Conservation (phyloP, 2,888 invertebrate species). For the Euproctis similis region DNA sequence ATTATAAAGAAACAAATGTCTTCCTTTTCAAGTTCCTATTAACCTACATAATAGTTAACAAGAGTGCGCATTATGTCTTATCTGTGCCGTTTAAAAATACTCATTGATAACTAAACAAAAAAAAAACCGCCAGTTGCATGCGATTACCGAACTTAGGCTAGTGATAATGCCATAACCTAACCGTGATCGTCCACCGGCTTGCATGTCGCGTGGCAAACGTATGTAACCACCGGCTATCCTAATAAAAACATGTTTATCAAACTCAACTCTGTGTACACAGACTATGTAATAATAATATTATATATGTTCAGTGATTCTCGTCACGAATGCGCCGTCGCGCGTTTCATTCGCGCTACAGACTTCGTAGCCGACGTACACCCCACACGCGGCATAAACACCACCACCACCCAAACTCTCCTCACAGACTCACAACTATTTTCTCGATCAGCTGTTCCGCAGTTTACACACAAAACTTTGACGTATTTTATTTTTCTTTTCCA, state of each 20-base stretch:
- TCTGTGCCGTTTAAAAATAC: no score
- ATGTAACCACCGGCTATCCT: constrained; percentile 54
- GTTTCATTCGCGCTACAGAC: constrained; percentile 66
- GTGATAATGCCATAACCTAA: constrained; percentile 40
- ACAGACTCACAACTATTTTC: constrained; percentile 39
- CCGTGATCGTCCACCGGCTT: constrained; percentile 50
- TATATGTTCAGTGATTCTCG: constrained; percentile 53
- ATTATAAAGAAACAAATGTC: no score
- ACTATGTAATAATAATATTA: no score
- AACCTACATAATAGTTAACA: no score
- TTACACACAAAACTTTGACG: constrained; percentile 26
- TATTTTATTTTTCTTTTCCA: constrained; percentile 37
- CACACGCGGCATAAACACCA: no score
- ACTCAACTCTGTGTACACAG: constrained; percentile 41
- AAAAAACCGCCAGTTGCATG: no score
- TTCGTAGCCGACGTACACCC: constrained; percentile 50
- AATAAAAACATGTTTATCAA: constrained; percentile 56
- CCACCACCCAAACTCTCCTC: constrained; percentile 34
- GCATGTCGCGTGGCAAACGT: constrained; percentile 53
- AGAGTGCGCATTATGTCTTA: no score
- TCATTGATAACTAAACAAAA: no score
- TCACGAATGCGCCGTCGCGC: constrained; percentile 64
- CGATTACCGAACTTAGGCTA: constrained; percentile 39
- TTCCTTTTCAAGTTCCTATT: no score
- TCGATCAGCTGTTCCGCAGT: constrained; percentile 60